A percentile compares a stretch with the other conserved stretches of the same genome.
Conservation (phyloP, 2,888 invertebrate genomes). For the Beris chalybata region DNA sequence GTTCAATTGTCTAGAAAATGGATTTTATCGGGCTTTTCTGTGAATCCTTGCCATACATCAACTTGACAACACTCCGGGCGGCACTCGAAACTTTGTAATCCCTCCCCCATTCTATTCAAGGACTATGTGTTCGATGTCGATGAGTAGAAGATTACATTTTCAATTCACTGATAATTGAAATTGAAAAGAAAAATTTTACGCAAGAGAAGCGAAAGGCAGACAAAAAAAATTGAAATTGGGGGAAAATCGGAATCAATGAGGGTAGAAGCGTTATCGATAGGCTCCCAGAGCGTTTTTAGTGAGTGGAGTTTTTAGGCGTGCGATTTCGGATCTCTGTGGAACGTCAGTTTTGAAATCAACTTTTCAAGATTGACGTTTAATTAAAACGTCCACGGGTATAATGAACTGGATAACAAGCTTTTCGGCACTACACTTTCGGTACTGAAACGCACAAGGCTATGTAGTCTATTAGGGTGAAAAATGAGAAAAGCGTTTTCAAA, state of each 20-base stretch:
- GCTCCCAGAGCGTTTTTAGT: neutral
- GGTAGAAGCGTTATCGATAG: neutral
- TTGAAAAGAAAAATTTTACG: slow-evolving; percentile 3
- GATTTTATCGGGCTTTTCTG: neutral
- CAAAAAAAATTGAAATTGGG: neutral
- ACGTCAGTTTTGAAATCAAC: slow-evolving; percentile 6
- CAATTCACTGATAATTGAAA: slow-evolving; percentile 22
- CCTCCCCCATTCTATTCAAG: neutral
- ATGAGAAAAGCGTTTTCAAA: no score
- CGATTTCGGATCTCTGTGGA: neutral
- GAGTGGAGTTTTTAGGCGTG: neutral
- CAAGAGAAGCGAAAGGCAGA: neutral
- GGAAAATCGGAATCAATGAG: neutral
- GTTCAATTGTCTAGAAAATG: slow-evolving; percentile 19
- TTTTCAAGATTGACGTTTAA: slow-evolving; percentile 21
- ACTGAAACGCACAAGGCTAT: no score
- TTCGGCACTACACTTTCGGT: neutral
- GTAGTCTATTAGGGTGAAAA: no score
- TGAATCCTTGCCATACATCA: slow-evolving; percentile 1
- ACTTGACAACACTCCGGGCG: neutral
- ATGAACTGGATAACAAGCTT: slow-evolving; percentile 17
- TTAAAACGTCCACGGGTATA: slow-evolving; percentile 5
- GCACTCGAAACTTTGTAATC: neutral
- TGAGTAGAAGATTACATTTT: slow-evolving; percentile 17
- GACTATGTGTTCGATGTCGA: neutral